phyloP scores from a whole-genome alignment of 2,888 invertebrate species.

The Diaperis boleti region DNA sequence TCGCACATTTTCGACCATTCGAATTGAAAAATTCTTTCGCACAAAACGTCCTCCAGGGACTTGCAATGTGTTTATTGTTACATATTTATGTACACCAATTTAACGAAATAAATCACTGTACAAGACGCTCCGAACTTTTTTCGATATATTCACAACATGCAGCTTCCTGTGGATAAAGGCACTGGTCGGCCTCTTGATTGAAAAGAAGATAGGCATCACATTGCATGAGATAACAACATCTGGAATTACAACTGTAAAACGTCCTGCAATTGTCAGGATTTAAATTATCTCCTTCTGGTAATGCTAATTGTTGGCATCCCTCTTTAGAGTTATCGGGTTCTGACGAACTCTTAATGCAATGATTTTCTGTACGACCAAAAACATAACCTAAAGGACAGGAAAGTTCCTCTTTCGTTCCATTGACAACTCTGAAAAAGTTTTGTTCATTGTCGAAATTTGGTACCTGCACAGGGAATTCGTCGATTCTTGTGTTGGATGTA shows the following conservation, averaged over 20 bases:
- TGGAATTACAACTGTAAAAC: neutral
- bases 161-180: constrained; percentile 50
- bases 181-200: constrained; percentile 39
- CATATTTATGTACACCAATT: neutral
- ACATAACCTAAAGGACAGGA: constrained; percentile 9
- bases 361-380: neutral
- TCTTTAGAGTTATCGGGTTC: neutral
- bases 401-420: neutral
- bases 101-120: constrained; percentile 15
- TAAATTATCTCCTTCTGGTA: neutral
- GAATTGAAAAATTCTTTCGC: neutral
- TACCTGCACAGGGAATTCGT: constrained; percentile 2
- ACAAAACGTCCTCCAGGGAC: neutral
- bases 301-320: neutral
- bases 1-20: neutral
- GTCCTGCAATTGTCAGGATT: constrained; percentile 20
- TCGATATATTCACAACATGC: constrained; percentile 54
- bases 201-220: constrained; percentile 49
- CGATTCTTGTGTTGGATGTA: neutral
- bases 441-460: neutral
- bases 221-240: constrained; percentile 26
- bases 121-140: constrained; percentile 43
- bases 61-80: neutral
- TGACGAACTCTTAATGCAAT: constrained; percentile 1
- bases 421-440: neutral